phyloP scores from a whole-genome alignment of 2,888 invertebrate genomes.

The Cheilosia urbana region DNA sequence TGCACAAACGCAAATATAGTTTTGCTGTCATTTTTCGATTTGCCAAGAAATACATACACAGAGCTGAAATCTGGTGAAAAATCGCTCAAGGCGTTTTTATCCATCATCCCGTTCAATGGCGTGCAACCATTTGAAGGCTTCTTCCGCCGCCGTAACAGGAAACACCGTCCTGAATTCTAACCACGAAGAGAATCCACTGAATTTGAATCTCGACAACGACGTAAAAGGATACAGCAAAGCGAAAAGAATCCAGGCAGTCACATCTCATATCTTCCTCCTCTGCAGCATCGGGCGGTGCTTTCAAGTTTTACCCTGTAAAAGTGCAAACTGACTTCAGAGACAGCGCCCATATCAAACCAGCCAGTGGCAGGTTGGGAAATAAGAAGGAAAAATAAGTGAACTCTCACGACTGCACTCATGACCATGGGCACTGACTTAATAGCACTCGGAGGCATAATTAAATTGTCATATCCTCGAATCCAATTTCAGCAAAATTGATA shows the following conservation, averaged over 20 bases:
- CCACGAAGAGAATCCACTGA: slow-evolving; percentile 30
- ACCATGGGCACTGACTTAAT: slow-evolving; percentile 25
- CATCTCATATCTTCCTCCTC: slow-evolving; percentile 3
- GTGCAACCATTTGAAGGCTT: slow-evolving; percentile 27
- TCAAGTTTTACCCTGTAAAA: not conserved
- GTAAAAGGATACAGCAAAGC: not conserved
- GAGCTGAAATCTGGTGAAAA: slow-evolving; percentile 28
- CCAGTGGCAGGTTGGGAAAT: not conserved
- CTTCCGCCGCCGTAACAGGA: not conserved
- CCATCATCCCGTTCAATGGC: slow-evolving; percentile 32
- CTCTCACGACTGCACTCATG: slow-evolving; percentile 23
- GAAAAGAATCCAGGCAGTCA: slow-evolving; percentile 7
- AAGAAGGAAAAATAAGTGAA: not conserved
- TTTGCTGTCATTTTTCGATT: slow-evolving; percentile 36
- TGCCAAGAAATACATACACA: slow-evolving; percentile 1
- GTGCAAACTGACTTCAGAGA: not conserved
- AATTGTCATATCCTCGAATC: slow-evolving; percentile 70
- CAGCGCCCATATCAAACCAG: not conserved
- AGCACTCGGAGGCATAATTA: slow-evolving; percentile 62
- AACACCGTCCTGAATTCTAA: slow-evolving; percentile 19
- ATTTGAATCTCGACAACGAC: slow-evolving; percentile 21
- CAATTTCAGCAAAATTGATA: slow-evolving; percentile 70
- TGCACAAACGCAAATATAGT: slow-evolving; percentile 10
- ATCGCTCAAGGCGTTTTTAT: slow-evolving; percentile 29
- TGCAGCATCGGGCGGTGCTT: not conserved